Conservation (phyloP, 2,797 vertebrate species). For the Euthynnus affinis region DNA sequence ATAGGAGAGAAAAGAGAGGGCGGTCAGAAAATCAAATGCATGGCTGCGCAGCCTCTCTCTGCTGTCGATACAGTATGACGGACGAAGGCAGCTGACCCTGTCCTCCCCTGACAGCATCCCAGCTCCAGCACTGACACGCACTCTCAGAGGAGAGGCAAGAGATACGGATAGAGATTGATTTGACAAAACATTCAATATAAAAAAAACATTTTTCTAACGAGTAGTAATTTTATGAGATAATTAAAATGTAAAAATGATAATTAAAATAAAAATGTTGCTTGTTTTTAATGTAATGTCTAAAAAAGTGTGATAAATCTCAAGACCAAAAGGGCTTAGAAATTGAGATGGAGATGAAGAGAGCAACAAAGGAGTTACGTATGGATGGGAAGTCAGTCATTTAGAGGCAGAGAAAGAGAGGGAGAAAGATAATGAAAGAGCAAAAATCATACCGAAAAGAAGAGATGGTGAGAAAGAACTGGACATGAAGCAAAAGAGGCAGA, state of each 20-base stretch:
- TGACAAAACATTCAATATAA: not conserved
- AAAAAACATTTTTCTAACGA: not conserved
- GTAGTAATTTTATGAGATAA: not conserved
- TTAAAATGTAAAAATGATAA: too few species aligned
- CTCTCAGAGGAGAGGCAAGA: slow-evolving; percentile 49
- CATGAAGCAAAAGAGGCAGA: slow-evolving; percentile 14
- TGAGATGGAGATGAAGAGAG: slow-evolving; percentile 2
- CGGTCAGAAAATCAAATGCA: slow-evolving; percentile 76
- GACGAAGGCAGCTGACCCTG: slow-evolving; percentile 64
- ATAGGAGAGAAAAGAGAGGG: slow-evolving; percentile 57
- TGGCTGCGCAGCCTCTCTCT: slow-evolving; percentile 72
- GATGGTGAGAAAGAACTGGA: slow-evolving; percentile 7
- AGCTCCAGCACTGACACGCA: slow-evolving; percentile 56
- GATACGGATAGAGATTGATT: not conserved
- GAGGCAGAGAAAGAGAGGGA: slow-evolving; percentile 6
- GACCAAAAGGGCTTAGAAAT: too few species aligned
- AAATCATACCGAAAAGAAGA: slow-evolving; percentile 10
- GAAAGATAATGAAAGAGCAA: slow-evolving; percentile 32
- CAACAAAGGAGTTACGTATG: not conserved
- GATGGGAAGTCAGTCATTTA: slow-evolving; percentile 20
- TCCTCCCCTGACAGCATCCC: slow-evolving; percentile 60
- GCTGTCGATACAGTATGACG: slow-evolving; percentile 67
- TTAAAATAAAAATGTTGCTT: too few species aligned
- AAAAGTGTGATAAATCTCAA: too few species aligned
- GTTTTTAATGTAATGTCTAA: not conserved